Base-by-base conservation (phyloP, 2,888 invertebrate genomes). In the Lithophane ornitopus region DNA sequence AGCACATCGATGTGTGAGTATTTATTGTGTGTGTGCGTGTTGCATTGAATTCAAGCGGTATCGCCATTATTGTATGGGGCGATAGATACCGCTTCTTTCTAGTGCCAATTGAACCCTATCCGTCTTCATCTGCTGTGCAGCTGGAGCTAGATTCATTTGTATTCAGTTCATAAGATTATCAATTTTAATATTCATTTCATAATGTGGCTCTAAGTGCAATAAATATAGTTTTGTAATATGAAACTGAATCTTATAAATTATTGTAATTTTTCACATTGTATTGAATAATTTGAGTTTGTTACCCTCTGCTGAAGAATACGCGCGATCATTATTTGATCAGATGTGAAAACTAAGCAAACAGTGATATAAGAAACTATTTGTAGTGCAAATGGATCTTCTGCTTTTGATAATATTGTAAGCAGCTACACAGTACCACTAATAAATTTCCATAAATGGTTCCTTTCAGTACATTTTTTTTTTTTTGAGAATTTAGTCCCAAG, bases 91-190 rank as follows among this genome's bases (percentile, higher is more conserved):
- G 71, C 74, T 74, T 77, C 52, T 78, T 82, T 85, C 74, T 70
- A 69, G 71, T 85, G 22, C 46, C 85, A 85, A 85, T 85, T 82
- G 77, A 85, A 77, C 63, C 73, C 62, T 63, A 81, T 76, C 77
- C 49, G 68, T 80, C 68, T 80, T 56, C 59, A 70, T 73, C 52
- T 58, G 74, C 74, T 62, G 52, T 54, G 58, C 78, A 77, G 63
- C 34, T 84, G 70, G 44, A 41, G 61, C 12, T 72, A 3, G 22
- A 78, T 26, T 44, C 59, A 69, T 63, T 54, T 69, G 22, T 73
- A 65, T 84, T 66, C 65, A 59, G 28, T 46, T 59, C 19, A 46
- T 19, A 26, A 28, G 4, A 41, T 72, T 49, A 46, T 14, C 46
- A 74, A 46, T 61, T 54, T 65, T 52, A 44, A 74, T 61, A 75